These are phyloP conservation scores for Danaus plexippus DNA, from an alignment of 1,140 invertebrate species.

Conservation along the genomic window DNA sequence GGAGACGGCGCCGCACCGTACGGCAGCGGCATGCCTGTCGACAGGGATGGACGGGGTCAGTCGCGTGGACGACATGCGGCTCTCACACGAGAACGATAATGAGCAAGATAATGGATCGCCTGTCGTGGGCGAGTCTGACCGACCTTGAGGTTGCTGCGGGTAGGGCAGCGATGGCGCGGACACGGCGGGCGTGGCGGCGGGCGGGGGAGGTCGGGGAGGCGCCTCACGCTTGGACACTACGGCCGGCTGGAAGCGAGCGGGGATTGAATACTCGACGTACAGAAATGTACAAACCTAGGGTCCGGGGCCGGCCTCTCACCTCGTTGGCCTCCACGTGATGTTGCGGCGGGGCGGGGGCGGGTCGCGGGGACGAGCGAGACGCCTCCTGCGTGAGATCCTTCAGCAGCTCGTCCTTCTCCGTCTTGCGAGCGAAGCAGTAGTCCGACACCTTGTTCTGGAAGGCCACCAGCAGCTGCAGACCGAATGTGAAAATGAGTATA, in stretches of 20 bases:
- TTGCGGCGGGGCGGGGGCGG: slow-evolving; percentile 74
- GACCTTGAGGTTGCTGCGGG: slow-evolving; percentile 54
- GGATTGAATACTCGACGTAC: too few relatives aligned
- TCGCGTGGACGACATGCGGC: too few relatives aligned
- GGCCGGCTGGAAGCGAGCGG: slow-evolving; percentile 20
- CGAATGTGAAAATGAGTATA: background rate
- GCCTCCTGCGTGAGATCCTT: slow-evolving; percentile 89
- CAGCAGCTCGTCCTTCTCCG: slow-evolving; percentile 97
- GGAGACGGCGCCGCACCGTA: slow-evolving; percentile 74
- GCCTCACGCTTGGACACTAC: slow-evolving; percentile 40
- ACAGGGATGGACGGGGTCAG: background rate
- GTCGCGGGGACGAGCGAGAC: slow-evolving; percentile 72
- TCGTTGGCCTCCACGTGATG: slow-evolving; percentile 54
- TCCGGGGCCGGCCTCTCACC: slow-evolving; percentile 8
- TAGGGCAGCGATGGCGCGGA: slow-evolving; percentile 50
- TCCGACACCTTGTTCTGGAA: slow-evolving; percentile 99
- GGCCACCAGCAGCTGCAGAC: slow-evolving; percentile 86
- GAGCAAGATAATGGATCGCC: too few relatives aligned
- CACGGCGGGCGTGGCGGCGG: slow-evolving; percentile 37
- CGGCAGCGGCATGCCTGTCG: slow-evolving; percentile 81
- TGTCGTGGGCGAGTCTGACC: background rate
- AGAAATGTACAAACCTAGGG: background rate
- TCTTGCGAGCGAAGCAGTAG: slow-evolving; percentile 98
- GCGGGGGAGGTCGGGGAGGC: slow-evolving; percentile 54
- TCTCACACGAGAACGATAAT: too few relatives aligned